These are phyloP conservation scores for Nowickia ferox DNA, from an alignment of 2,888 invertebrate species.

Conservation along the genomic window DNA sequence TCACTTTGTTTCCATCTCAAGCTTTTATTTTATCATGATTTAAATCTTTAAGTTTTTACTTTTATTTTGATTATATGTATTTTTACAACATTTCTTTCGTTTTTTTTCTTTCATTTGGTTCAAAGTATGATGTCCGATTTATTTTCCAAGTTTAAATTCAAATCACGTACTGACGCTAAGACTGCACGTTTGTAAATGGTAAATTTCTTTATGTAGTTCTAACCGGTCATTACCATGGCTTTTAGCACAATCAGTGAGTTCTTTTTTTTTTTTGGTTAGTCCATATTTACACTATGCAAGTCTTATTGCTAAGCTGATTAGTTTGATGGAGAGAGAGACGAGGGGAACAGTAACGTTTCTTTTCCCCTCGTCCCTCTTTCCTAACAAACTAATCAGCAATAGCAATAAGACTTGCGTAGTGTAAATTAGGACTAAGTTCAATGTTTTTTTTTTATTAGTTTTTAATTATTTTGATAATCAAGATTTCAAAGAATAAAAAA, in stretches of 20 bases:
- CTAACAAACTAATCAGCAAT: too few species aligned
- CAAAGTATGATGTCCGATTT: conserved; percentile 34
- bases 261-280: too few species aligned
- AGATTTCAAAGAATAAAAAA: conserved; percentile 17
- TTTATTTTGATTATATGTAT: conserved; percentile 26
- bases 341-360: too few species aligned
- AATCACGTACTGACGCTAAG: conserved; percentile 50
- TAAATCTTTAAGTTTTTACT: conserved; percentile 26
- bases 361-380: too few species aligned
- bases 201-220: conserved; percentile 8
- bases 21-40: conserved; percentile 37
- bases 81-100: conserved; percentile 19
- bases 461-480: conserved; percentile 5
- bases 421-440: too few species aligned
- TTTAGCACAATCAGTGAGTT: conserved; percentile 1
- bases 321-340: too few species aligned
- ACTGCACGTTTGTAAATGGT: conserved; percentile 38
- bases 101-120: conserved; percentile 5
- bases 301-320: too few species aligned
- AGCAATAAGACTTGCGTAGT: too few species aligned
- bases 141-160: conserved; percentile 33
- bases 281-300: too few species aligned
- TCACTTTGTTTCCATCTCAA: conserved; percentile 27
- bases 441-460: conserved; percentile 12
- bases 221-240: conserved; percentile 33